A percentile compares a stretch with the other conserved stretches of the same genome.
Evolutionary conservation across 2,888 invertebrate species (phyloP).

Genomic region (Pachycephus smyrnensis): DNA sequence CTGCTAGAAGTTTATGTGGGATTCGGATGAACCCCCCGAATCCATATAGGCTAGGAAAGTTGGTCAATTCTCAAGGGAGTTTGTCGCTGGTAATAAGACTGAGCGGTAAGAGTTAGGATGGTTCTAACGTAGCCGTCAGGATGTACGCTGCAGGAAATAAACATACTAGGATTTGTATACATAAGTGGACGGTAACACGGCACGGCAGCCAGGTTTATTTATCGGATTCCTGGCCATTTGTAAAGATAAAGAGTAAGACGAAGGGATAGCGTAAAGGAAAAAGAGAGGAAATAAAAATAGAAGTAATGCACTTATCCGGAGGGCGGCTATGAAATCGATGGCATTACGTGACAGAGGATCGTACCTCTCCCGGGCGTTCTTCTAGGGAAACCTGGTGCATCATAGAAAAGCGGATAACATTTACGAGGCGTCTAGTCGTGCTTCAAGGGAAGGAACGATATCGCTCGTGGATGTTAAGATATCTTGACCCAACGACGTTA

Average conservation of each 20-base stretch:
- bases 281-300: not conserved
- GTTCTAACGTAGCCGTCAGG: not conserved
- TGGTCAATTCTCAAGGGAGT: slow-evolving; percentile 27
- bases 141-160: not conserved
- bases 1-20: slow-evolving; percentile 31
- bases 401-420: not conserved
- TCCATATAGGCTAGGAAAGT: slow-evolving; percentile 24
- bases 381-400: not conserved
- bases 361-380: not conserved
- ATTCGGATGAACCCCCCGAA: slow-evolving; percentile 25
- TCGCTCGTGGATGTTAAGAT: not conserved
- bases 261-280: not conserved
- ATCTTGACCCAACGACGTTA: not conserved
- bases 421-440: not conserved
- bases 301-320: not conserved
- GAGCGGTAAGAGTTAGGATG: not conserved
- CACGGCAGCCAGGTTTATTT: not conserved
- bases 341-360: not conserved
- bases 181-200: not conserved
- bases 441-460: not conserved
- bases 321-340: not conserved
- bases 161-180: not conserved
- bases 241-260: not conserved
- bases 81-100: slow-evolving; percentile 24
- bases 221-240: not conserved